Evolutionary conservation across 2,888 invertebrate genomes (phyloP).

Genomic region (Synergus umbraculus): DNA sequence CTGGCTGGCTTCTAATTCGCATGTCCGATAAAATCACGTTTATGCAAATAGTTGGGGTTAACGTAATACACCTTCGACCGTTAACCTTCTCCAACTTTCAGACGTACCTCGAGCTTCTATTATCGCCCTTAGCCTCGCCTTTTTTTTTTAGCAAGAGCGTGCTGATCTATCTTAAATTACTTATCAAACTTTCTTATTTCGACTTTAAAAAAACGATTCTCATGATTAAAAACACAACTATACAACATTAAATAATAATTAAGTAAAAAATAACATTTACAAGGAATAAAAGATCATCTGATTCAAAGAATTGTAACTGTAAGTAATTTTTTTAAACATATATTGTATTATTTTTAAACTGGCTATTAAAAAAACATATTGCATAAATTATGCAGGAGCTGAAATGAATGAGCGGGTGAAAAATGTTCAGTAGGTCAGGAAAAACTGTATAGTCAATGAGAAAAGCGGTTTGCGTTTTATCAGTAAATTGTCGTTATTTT

Average conservation of each 20-base stretch:
- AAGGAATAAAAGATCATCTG: neutral
- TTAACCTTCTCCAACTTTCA: conserved; percentile 57
- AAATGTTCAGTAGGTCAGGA: neutral
- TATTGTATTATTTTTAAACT: too few species aligned
- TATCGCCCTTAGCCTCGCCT: neutral
- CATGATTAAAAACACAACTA: neutral
- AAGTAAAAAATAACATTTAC: neutral
- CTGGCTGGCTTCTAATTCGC: neutral
- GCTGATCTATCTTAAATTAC: neutral
- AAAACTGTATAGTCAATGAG: neutral
- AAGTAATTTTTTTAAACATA: too few species aligned
- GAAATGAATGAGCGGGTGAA: neutral
- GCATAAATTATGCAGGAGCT: neutral
- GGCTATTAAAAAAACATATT: too few species aligned
- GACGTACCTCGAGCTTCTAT: conserved; percentile 40
- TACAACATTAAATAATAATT: neutral
- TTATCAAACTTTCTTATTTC: neutral
- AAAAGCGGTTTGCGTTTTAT: neutral
- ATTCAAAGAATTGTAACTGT: too few species aligned
- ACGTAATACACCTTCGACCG: conserved; percentile 28
- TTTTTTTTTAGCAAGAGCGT: neutral
- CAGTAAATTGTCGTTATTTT: neutral
- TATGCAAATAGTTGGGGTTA: conserved; percentile 47
- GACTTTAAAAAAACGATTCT: neutral
- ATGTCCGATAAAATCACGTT: conserved; percentile 31